A percentile compares a stretch with the other conserved stretches of the same genome.
Conservation (phyloP, 2,797 vertebrate genomes). For the Leuciscus waleckii region DNA sequence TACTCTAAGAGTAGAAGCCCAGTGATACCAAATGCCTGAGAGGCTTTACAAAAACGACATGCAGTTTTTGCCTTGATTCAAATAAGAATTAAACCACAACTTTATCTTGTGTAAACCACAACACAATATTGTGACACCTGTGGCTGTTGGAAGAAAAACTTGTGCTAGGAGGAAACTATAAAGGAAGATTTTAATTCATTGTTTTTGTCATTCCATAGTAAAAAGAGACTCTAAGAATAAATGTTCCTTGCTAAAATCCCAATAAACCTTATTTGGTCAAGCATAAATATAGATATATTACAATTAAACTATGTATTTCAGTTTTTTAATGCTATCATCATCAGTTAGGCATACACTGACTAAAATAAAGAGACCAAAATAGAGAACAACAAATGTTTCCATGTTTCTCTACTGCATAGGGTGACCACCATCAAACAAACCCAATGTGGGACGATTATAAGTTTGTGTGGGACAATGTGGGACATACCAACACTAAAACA, state of each 20-base stretch:
- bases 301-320: not conserved
- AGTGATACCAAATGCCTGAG: conserved; percentile 20
- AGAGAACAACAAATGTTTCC: not conserved
- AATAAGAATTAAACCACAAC: not conserved
- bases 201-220: not conserved
- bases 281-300: not conserved
- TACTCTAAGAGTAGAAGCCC: not conserved
- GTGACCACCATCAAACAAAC: no score
- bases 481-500: no score
- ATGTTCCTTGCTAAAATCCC: not conserved
- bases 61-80: not conserved
- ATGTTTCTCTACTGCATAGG: not conserved
- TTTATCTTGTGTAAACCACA: conserved; percentile 3
- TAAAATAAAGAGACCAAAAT: not conserved
- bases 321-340: not conserved
- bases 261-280: not conserved
- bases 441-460: no score
- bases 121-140: not conserved
- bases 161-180: not conserved
- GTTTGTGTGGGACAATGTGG: no score
- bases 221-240: no score
- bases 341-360: not conserved
- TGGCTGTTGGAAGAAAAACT: not conserved
- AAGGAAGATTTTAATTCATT: not conserved
- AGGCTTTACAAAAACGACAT: conserved; percentile 38